phyloP scores from a whole-genome alignment of 2,888 invertebrate genomes.

The Drosophila quinaria region DNA sequence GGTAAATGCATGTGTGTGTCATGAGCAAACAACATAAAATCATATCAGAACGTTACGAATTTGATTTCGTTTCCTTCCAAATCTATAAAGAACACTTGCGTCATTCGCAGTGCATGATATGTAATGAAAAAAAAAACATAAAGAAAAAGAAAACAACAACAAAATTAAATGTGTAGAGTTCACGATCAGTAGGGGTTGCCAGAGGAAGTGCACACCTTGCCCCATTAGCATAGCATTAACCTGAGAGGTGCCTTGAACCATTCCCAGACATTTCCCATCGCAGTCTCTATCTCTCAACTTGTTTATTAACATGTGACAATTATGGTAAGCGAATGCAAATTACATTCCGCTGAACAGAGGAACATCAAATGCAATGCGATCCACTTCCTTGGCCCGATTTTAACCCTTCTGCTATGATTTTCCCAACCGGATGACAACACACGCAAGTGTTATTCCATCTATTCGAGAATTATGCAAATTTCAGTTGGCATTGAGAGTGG shows the following conservation, averaged over 20 bases:
- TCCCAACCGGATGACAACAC: conserved; percentile 51
- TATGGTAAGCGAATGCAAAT: conserved; percentile 68
- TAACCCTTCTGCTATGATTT: conserved; percentile 46
- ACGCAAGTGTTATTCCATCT: conserved; percentile 60
- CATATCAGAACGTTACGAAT: conserved; percentile 46
- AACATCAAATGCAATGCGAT: conserved; percentile 55
- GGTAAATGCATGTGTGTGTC: conserved; percentile 33
- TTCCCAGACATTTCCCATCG: conserved; percentile 50
- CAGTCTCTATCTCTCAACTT: conserved; percentile 47
- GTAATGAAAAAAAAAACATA: neutral
- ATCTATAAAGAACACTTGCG: conserved; percentile 66
- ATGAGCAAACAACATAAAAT: conserved; percentile 59
- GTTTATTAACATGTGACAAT: conserved; percentile 78
- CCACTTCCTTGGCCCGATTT: conserved; percentile 42
- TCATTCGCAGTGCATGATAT: conserved; percentile 55
- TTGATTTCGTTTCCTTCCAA: conserved; percentile 30
- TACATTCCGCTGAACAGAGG: conserved; percentile 19
- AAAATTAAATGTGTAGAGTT: conserved; percentile 26
- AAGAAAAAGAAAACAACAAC: conserved; percentile 16
- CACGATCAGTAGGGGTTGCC: conserved; percentile 52
- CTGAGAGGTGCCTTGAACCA: conserved; percentile 20
- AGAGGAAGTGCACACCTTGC: conserved; percentile 73
- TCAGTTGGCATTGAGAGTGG: conserved; percentile 33
- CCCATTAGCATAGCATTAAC: conserved; percentile 76
- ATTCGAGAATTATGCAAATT: conserved; percentile 65